Base-by-base conservation (phyloP, 2,113 vertebrate genomes). In the Chitala chitala region DNA sequence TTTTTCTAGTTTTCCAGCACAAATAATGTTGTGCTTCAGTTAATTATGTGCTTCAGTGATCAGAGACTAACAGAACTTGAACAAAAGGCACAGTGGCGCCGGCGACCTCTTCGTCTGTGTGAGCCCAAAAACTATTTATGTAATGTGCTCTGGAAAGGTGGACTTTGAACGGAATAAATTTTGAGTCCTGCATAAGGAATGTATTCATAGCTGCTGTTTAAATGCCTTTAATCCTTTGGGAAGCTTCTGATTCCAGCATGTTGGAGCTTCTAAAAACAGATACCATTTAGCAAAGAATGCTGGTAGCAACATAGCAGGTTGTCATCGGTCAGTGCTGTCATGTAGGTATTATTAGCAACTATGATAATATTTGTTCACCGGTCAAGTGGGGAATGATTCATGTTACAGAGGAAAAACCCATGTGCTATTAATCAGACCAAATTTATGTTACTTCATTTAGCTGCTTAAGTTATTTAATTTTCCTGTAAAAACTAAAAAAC, bases 231-330 rank as follows among this genome's bases (percentile, higher is more conserved):
- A 46, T 48, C 64, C 64, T 42, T 24, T 17, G 42, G n/a, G 64
- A 68, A n/a, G 9, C 40, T 20, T 44, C 24, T 44, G 31, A 33
- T 29, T 36, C 4, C 33, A 63, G 33, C 29, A 20, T 20, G 20
- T 38, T 63, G 53, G 22, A 8, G 22, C 15, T 22, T 42, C 64
- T 68, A 68, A 68, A 68, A 46, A 68, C 46, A 68, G n/a, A 26
- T 12, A 12, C 64, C 24, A 15, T 68, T 46, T 29, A 26, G n/a
- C 20, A 29, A 17, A 68, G 38, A 4, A 12, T 31, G 63, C 63
- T 46, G 22, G 4, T 22, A 5, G 33, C 33, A n/a, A 29, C 59
- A 36, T 33, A 63, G 4, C 59, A 63, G 59, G 38, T 63, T n/a
- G n/a, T n/a, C n/a, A n/a, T n/a, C n/a, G n/a, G n/a, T n/a, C n/a